phyloP scores from a whole-genome alignment of 2,797 vertebrate genomes.

The Potorous gilbertii region DNA sequence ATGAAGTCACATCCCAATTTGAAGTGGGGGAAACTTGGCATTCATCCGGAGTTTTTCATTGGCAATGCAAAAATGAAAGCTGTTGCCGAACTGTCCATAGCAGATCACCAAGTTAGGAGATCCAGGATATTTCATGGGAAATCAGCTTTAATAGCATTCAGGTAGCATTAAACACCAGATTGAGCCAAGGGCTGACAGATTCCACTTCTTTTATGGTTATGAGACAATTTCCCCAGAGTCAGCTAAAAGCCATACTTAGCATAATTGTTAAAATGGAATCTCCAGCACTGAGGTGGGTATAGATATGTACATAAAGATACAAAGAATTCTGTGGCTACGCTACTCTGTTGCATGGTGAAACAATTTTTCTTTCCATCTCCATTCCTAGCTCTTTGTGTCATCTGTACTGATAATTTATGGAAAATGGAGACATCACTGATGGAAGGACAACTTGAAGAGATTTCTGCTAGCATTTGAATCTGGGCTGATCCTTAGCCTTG shows the following conservation, averaged over 20 bases:
- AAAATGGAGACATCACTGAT: not conserved
- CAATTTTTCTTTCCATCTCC: not conserved
- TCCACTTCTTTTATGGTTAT: not conserved
- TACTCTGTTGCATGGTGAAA: not conserved
- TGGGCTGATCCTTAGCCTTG: not conserved
- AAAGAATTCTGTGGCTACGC: not conserved
- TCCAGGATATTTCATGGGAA: not conserved
- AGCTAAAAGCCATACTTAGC: not conserved
- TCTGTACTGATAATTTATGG: not conserved
- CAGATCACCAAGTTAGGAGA: not conserved
- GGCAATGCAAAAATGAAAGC: conserved; percentile 1
- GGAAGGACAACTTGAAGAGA: not conserved
- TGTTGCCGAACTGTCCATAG: not conserved
- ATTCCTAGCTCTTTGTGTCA: not conserved
- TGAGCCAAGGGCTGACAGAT: not conserved
- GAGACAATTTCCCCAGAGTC: not conserved
- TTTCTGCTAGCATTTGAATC: not conserved
- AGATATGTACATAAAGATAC: not conserved
- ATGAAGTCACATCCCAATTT: not conserved
- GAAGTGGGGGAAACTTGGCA: not conserved
- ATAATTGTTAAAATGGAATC: not conserved
- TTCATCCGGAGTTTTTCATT: not conserved
- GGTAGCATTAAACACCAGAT: not conserved
- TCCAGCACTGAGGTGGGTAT: not conserved
- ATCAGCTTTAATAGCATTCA: not conserved